Conservation (phyloP, 2,888 invertebrate species). For the Cancer borealis region DNA sequence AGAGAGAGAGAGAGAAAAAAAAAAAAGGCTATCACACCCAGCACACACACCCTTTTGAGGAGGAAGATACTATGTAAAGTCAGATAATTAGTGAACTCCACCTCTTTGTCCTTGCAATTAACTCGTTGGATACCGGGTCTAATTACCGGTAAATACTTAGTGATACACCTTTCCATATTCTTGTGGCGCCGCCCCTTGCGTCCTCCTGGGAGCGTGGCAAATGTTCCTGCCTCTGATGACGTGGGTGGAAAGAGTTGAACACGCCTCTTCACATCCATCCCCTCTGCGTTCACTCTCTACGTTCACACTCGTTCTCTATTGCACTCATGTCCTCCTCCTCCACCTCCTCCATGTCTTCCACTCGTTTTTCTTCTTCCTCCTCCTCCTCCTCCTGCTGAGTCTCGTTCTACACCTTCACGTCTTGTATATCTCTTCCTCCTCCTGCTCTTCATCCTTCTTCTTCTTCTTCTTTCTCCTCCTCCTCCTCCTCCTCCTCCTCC, state of each 20-base stretch:
- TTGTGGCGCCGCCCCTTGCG: not conserved
- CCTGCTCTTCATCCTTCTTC: not conserved
- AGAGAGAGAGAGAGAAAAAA: slow-evolving; percentile 20
- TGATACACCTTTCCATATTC: not conserved
- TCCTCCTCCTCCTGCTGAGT: not conserved
- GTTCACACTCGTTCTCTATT: not conserved
- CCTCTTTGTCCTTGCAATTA: slow-evolving; percentile 3
- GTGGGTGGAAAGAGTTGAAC: not conserved
- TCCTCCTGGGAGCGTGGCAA: not conserved
- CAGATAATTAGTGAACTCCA: not conserved
- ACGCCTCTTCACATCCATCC: no score
- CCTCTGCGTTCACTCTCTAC: no score
- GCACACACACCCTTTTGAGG: not conserved
- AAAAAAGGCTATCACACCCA: not conserved
- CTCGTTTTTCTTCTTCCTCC: not conserved
- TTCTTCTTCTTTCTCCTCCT: no score
- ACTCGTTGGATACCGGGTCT: not conserved
- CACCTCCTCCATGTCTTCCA: not conserved
- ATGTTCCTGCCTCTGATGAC: not conserved
- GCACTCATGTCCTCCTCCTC: not conserved
- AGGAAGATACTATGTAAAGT: not conserved
- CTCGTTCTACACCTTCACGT: not conserved
- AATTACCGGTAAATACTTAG: not conserved
- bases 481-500: not conserved
- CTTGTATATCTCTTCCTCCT: not conserved